A percentile compares a stretch with the other conserved stretches of the same genome.
Conservation (phyloP, 2,113 vertebrate genomes). For the Jacana jacana region DNA sequence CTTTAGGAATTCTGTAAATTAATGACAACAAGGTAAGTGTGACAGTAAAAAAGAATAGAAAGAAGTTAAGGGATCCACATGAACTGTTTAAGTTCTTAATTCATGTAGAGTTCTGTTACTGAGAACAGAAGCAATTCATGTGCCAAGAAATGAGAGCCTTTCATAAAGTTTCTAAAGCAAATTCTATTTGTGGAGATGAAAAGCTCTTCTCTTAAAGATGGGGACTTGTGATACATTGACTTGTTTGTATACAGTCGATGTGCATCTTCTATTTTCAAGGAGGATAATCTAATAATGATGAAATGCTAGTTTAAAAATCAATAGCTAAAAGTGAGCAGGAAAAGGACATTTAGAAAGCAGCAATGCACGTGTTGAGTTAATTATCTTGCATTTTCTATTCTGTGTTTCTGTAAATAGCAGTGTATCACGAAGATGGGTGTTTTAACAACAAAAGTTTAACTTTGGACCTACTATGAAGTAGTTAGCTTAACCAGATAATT, state of each 20-base stretch:
- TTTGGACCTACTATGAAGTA: not conserved
- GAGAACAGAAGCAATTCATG: not conserved
- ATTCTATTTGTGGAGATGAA: not conserved
- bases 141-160: not conserved
- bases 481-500: not conserved
- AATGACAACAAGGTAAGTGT: not conserved
- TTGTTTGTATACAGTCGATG: not conserved
- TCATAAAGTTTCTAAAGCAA: not conserved
- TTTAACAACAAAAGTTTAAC: not conserved
- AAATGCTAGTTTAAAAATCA: not conserved
- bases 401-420: not conserved
- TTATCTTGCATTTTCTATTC: not conserved
- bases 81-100: not conserved
- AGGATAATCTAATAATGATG: not conserved
- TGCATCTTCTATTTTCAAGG: not conserved
- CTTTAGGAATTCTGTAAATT: not conserved
- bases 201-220: not conserved
- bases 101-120: not conserved
- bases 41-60: not conserved
- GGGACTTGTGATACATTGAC: not conserved
- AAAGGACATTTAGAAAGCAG: not conserved
- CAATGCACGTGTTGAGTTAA: accelerated
- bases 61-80: not conserved
- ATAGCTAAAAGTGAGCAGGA: not conserved
- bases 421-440: not conserved